These are phyloP conservation scores for Styela clava DNA, from an alignment of 23 tunicate genomes.

Conservation along the genomic window DNA sequence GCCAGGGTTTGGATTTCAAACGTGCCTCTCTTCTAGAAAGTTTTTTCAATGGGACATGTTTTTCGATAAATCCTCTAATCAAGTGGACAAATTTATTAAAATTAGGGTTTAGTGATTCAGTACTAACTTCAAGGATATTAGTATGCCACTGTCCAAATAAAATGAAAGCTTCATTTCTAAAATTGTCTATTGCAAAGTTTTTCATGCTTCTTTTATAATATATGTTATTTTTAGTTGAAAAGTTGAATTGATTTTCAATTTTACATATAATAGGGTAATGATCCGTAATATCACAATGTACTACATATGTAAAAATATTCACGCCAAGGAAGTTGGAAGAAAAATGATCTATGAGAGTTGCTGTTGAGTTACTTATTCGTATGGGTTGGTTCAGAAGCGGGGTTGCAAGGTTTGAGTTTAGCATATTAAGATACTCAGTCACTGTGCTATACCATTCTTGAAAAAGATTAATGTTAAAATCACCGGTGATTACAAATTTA, in stretches of 20 bases:
- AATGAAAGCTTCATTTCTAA: background rate
- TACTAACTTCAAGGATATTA: too few relatives aligned
- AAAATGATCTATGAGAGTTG: background rate
- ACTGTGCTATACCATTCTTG: background rate
- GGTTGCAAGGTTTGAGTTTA: background rate
- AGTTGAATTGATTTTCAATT: background rate
- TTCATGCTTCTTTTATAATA: background rate
- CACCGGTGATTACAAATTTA: background rate
- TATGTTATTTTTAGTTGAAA: background rate
- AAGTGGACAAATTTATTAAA: background rate
- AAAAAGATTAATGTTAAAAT: background rate
- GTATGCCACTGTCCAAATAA: background rate
- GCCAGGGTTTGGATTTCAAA: background rate
- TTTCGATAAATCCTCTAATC: background rate
- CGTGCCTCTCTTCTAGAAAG: background rate
- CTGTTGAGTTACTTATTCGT: background rate
- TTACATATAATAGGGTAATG: background rate
- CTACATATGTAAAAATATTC: background rate
- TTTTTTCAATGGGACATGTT: background rate
- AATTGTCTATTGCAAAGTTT: background rate
- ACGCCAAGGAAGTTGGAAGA: background rate
- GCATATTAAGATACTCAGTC: background rate
- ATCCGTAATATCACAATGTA: background rate
- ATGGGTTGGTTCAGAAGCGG: background rate
- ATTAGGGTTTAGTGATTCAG: background rate